phyloP scores from a whole-genome alignment of 2,113 vertebrate genomes.

The Paralichthys olivaceus region DNA sequence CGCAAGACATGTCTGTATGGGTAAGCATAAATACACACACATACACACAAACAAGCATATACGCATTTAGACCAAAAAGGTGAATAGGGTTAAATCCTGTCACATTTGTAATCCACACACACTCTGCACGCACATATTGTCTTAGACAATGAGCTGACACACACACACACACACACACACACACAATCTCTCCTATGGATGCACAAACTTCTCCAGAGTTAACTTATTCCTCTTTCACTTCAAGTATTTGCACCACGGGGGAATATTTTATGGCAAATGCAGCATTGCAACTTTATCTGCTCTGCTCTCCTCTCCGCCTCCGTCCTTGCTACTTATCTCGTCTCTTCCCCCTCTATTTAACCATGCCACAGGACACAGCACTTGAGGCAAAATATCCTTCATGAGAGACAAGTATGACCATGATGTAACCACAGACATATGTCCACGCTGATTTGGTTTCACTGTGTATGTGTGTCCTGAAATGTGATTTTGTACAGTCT shows the following conservation, averaged over 20 bases:
- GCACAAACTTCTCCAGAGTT: conserved; percentile 49
- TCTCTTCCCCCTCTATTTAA: conserved; percentile 46
- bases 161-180: neutral
- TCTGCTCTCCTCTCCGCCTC: conserved; percentile 33
- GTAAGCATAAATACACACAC: conserved; percentile 18
- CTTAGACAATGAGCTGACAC: neutral
- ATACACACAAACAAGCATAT: neutral
- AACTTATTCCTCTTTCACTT: conserved; percentile 51
- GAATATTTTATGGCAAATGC: conserved; percentile 66
- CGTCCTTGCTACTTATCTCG: conserved; percentile 57
- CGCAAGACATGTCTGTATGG: conserved; percentile 29
- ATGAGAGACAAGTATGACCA: conserved; percentile 14
- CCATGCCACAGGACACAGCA: conserved; percentile 34
- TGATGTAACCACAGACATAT: conserved; percentile 6
- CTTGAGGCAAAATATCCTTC: conserved; percentile 27
- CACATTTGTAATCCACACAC: conserved; percentile 3
- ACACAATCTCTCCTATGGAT: conserved; percentile 1
- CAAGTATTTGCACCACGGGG: conserved; percentile 53
- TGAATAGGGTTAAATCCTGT: conserved; percentile 12
- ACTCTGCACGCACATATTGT: neutral
- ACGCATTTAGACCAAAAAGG: neutral
- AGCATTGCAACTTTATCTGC: conserved; percentile 63
- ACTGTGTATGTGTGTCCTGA: neutral
- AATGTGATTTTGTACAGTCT: neutral
- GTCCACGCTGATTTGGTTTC: neutral